Percentiles rank a stretch among this genome's conserved stretches.
These are phyloP conservation scores for Myopa testacea DNA, from an alignment of 2,888 invertebrate species.

Conservation along the genomic window DNA sequence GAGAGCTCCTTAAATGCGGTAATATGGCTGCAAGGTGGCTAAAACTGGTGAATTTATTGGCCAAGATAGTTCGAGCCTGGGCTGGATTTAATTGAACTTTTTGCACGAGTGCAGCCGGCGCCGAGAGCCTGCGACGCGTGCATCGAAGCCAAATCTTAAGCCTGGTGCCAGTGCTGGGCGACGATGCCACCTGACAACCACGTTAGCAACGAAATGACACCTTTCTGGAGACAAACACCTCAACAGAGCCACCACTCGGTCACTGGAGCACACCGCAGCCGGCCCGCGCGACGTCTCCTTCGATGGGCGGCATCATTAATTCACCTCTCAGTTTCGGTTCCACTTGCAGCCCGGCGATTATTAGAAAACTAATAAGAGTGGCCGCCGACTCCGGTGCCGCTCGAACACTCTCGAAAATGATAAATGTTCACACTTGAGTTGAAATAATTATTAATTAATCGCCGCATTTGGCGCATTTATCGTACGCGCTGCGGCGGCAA, in stretches of 20 bases:
- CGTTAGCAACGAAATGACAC: slow-evolving; percentile 29
- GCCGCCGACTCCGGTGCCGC: not conserved
- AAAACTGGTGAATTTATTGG: slow-evolving; percentile 6
- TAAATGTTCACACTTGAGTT: slow-evolving; percentile 53
- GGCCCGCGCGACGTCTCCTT: slow-evolving; percentile 4
- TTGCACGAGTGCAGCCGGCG: not conserved
- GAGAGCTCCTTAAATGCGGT: slow-evolving; percentile 34
- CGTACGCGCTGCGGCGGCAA: not conserved
- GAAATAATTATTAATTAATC: slow-evolving; percentile 53
- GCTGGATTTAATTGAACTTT: slow-evolving; percentile 20
- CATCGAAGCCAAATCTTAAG: not conserved
- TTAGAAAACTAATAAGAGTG: not conserved
- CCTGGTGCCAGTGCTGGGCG: slow-evolving; percentile 4
- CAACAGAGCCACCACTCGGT: not conserved
- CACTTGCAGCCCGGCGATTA: not conserved
- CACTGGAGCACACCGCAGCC: slow-evolving; percentile 1
- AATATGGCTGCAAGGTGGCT: not conserved
- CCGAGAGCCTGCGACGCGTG: not conserved
- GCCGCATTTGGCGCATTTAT: slow-evolving; percentile 45
- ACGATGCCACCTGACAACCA: slow-evolving; percentile 16
- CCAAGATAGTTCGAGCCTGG: not conserved
- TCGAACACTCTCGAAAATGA: slow-evolving; percentile 43
- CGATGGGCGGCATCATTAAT: slow-evolving; percentile 25
- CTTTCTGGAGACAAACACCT: slow-evolving; percentile 13
- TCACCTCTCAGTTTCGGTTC: slow-evolving; percentile 22